phyloP scores from a whole-genome alignment of 2,888 invertebrate species.

The Spisula solida region DNA sequence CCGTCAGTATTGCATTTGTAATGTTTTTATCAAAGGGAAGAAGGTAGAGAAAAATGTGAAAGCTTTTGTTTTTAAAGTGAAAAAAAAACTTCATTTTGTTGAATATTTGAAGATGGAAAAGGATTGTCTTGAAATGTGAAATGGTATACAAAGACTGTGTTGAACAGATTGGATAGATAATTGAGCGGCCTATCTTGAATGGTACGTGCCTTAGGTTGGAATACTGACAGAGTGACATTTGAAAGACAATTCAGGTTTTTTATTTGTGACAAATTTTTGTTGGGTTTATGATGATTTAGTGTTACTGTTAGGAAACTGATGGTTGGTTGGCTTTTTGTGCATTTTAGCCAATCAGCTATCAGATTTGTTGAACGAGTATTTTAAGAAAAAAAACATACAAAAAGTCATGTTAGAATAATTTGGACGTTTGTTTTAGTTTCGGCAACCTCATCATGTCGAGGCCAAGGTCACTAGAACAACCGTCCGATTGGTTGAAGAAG shows the following conservation, averaged over 20 bases:
- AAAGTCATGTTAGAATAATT: not conserved
- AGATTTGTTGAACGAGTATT: conserved; percentile 1
- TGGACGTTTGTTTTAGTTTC: conserved; percentile 44
- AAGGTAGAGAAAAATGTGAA: not conserved
- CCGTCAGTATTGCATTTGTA: conserved; percentile 16
- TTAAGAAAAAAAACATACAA: conserved; percentile 25
- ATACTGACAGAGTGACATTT: not conserved
- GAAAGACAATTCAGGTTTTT: conserved; percentile 10
- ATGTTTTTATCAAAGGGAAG: not conserved
- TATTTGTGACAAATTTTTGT: conserved; percentile 21
- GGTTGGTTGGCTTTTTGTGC: conserved; percentile 35
- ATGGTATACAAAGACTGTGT: not conserved
- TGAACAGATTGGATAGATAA: not conserved
- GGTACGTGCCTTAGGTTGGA: conserved; percentile 39
- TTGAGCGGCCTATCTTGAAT: conserved; percentile 38
- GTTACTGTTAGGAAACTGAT: not conserved
- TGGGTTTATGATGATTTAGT: conserved; percentile 17
- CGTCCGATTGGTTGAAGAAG: not conserved
- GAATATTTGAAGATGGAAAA: not conserved
- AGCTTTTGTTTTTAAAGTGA: not conserved
- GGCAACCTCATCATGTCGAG: conserved; percentile 53
- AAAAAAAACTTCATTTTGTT: not conserved
- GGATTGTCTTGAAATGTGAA: conserved; percentile 4
- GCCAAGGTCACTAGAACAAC: conserved; percentile 52
- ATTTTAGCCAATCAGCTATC: conserved; percentile 29